A percentile compares a stretch with the other conserved stretches of the same genome.
Evolutionary conservation across 2,113 vertebrate genomes (phyloP).

Genomic region (Ceyx cyanopectus): DNA sequence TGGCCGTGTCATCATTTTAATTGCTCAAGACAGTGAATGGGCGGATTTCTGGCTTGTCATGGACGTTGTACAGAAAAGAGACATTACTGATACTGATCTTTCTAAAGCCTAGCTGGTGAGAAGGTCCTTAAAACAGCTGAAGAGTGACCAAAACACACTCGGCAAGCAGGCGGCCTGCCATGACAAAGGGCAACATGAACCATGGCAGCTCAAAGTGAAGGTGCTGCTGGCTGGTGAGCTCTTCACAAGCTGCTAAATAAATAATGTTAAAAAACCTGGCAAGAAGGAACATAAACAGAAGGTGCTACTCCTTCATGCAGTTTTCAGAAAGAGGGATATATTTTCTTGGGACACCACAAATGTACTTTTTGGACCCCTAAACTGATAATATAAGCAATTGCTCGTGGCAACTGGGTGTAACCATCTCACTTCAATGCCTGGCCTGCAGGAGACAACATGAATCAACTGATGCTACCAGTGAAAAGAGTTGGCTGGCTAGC

Average conservation of each 20-base stretch:
- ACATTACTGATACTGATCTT: constrained; percentile 37
- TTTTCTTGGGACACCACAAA: neutral
- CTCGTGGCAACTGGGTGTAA: neutral
- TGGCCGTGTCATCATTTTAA: neutral
- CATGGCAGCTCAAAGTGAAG: neutral
- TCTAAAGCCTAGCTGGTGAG: neutral
- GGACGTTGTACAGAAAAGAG: neutral
- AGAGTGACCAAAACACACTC: neutral
- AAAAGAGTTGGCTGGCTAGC: neutral
- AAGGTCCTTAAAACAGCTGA: neutral
- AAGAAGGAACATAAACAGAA: neutral
- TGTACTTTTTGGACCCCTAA: neutral
- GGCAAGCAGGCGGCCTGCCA: neutral
- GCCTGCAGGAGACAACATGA: neutral
- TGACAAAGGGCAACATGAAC: fast-evolving
- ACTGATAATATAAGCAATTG: neutral
- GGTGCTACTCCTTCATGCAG: neutral
- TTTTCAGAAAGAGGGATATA: neutral
- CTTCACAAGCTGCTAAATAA: constrained; percentile 14
- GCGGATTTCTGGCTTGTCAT: constrained; percentile 34
- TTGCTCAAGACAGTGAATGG: neutral
- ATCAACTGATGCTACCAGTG: neutral
- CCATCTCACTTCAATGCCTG: neutral
- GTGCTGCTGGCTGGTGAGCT: neutral
- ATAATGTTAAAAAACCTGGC: neutral